These are phyloP conservation scores for Orthosia cruda DNA, from an alignment of 2,888 invertebrate genomes.

Conservation along the genomic window DNA sequence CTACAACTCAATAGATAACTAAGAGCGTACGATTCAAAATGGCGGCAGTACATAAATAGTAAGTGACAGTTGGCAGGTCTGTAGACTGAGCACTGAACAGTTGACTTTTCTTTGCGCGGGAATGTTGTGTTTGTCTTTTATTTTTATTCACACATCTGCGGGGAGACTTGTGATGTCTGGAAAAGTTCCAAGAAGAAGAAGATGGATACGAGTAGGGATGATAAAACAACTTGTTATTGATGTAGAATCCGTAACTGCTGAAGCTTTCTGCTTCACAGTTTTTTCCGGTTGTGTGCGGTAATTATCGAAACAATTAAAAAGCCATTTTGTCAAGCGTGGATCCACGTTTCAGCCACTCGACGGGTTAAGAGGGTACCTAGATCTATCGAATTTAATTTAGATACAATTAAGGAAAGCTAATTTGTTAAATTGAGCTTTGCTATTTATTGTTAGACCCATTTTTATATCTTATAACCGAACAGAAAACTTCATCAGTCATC, in stretches of 20 bases:
- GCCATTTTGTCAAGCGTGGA: too few relatives aligned
- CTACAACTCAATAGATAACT: background rate
- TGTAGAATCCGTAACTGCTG: background rate
- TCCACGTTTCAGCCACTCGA: too few relatives aligned
- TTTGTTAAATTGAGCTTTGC: background rate
- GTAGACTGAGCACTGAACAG: constrained; percentile 28
- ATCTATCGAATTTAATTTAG: too few relatives aligned
- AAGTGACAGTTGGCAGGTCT: constrained; percentile 31
- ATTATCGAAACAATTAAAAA: too few relatives aligned
- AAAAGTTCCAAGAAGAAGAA: background rate
- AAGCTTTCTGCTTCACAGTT: background rate
- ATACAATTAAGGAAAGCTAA: background rate
- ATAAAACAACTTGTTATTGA: background rate
- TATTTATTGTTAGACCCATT: background rate
- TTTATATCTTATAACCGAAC: background rate
- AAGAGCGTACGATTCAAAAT: constrained; percentile 24
- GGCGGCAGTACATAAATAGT: constrained; percentile 24
- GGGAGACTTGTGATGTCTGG: background rate
- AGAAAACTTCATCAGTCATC: background rate
- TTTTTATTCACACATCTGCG: constrained; percentile 36
- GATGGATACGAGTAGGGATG: too few relatives aligned
- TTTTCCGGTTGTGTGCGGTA: too few relatives aligned
- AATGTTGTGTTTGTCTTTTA: constrained; percentile 36
- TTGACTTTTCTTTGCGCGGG: constrained; percentile 21
- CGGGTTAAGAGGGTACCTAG: too few relatives aligned